Conservation (phyloP, 1,140 invertebrate genomes). For the Drosophila rhopaloa region DNA sequence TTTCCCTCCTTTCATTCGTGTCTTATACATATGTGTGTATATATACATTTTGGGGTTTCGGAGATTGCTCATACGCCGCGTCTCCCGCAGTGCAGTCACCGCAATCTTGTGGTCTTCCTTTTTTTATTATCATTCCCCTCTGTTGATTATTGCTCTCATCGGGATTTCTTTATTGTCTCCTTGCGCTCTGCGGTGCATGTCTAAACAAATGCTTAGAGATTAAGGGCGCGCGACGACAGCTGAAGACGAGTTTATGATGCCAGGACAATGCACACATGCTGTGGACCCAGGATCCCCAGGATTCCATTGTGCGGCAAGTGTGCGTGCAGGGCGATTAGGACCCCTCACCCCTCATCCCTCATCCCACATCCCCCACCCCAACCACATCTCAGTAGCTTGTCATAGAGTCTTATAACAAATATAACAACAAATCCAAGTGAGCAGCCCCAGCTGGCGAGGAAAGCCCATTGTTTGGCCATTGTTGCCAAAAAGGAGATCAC, state of each 20-base stretch:
- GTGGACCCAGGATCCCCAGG: conserved; percentile 1
- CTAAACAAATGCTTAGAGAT: conserved; percentile 76
- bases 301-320: conserved; percentile 38
- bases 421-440: conserved; percentile 34
- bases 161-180: conserved; percentile 20
- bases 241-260: conserved; percentile 76
- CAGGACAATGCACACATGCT: conserved; percentile 57
- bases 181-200: conserved; percentile 45
- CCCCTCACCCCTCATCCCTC: background rate
- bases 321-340: conserved; percentile 47
- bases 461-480: conserved; percentile 61
- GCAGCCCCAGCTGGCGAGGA: conserved; percentile 43
- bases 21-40: background rate
- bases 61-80: conserved; percentile 39
- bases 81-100: conserved; percentile 44
- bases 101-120: conserved; percentile 21
- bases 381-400: conserved; percentile 12
- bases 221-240: conserved; percentile 69
- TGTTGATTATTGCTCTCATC: background rate
- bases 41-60: background rate
- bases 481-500: conserved; percentile 64
- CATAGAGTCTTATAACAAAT: background rate
- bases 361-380: background rate
- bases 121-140: background rate
- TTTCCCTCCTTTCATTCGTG: background rate